Evolutionary conservation across 2,113 vertebrate species (phyloP), one percentile per base, ranked within the genome.

Genomic region (Toxotes chatareus): DNA sequence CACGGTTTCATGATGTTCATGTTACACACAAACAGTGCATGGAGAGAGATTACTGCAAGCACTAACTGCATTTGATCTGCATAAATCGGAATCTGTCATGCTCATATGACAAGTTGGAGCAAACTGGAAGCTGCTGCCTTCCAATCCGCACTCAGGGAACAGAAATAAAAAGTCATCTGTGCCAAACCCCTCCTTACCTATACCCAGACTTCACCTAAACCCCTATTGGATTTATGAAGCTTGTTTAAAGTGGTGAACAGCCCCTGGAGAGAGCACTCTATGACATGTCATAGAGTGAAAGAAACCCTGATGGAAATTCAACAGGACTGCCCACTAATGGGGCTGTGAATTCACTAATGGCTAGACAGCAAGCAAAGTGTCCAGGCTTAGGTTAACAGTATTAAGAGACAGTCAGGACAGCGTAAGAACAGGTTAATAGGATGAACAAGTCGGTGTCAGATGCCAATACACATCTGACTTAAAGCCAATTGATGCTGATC

Each of bases 401-500:
- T 13, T 44, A 7, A 62, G 44, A 46, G 31, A 53, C 53, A 51
- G 10, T 21, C 36, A 21, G 17, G 40, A 36, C 16, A 65, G 69
- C 42, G 47, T 17, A 64, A 16, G 2, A 40, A 71, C 4, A 75
- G 16, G 36, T 65, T 80, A 57, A 83, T 19, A 47, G 55, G 31
- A 46, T 56, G 19, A 72, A 86, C 34, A 76, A n/a, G 65, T 7
- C 32, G 12, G 47, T 46, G 42, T 42, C 71, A 32, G 62, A 67
- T 69, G 80, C 38, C 38, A 21, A 82, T 63, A 77, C 53, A 38
- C 23, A 60, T 44, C 40, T 46, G 62, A 64, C 40, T 59, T 49
- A 42, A 78, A 77, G 32, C 53, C 47, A 59, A 78, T 0, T 27
- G 13, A 78, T n/a, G 11, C 79, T 27, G 27, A 27, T 27, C 27